These are phyloP conservation scores for Stegastes partitus DNA, from an alignment of 2,113 vertebrate species.

Conservation along the genomic window DNA sequence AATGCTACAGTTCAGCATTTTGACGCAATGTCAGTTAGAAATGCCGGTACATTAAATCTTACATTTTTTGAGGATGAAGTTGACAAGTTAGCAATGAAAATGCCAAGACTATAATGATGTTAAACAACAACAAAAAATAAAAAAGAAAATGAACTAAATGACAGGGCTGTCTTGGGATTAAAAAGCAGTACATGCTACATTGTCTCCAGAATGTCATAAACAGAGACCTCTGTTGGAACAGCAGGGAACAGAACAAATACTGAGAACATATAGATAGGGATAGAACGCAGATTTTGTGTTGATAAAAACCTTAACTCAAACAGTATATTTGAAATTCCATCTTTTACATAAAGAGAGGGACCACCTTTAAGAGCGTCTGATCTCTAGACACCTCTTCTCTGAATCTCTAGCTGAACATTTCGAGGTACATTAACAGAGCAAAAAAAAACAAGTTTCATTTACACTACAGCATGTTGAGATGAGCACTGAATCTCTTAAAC, in stretches of 20 bases:
- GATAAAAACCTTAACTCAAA: conserved; percentile 62
- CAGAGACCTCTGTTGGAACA: conserved; percentile 78
- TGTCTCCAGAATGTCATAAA: conserved; percentile 75
- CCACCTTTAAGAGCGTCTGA: conserved; percentile 60
- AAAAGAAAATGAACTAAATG: conserved; percentile 39
- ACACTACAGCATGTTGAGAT: conserved; percentile 52
- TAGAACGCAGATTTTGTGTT: conserved; percentile 41
- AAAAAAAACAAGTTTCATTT: conserved; percentile 23
- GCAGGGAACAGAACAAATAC: conserved; percentile 82
- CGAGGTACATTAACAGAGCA: conserved; percentile 76
- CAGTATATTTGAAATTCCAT: conserved; percentile 51
- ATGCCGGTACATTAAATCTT: conserved; percentile 93
- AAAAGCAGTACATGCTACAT: conserved; percentile 88
- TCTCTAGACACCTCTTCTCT: conserved; percentile 76
- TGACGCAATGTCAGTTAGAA: conserved; percentile 90
- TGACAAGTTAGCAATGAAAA: conserved; percentile 76
- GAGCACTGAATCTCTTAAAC: no score
- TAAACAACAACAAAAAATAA: conserved; percentile 76
- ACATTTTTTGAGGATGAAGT: conserved; percentile 88
- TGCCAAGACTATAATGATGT: conserved; percentile 77
- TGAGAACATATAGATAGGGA: conserved; percentile 48
- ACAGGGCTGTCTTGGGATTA: conserved; percentile 77
- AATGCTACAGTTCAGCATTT: conserved; percentile 88
- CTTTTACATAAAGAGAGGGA: conserved; percentile 68
- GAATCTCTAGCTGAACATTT: conserved; percentile 69